Percentiles rank a stretch among this genome's conserved stretches.
Conservation (phyloP, 2,797 vertebrate species). For the Pyrrhura leucotis region DNA sequence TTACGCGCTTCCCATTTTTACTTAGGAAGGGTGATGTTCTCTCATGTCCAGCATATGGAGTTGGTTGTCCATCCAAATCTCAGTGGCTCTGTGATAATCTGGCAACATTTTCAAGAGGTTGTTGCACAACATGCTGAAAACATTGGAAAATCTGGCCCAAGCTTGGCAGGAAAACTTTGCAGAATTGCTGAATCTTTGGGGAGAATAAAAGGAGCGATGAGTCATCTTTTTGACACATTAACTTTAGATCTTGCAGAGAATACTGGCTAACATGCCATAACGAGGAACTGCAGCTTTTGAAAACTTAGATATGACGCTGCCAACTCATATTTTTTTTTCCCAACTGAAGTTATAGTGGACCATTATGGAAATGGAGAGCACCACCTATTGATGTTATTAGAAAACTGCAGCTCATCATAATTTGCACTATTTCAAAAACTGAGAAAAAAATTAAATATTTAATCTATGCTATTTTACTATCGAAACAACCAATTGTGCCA, state of each 20-base stretch:
- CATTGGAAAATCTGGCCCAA: background rate
- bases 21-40: background rate
- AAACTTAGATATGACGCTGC: fast-evolving
- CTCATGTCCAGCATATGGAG: fast-evolving
- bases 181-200: conserved; percentile 5
- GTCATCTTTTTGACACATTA: background rate
- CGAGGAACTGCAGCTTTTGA: background rate
- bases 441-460: background rate
- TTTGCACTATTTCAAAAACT: background rate
- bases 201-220: background rate
- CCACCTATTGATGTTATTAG: conserved; percentile 16
- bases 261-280: background rate
- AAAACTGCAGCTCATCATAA: background rate
- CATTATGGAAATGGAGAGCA: conserved; percentile 21
- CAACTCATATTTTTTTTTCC: background rate
- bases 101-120: background rate
- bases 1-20: background rate
- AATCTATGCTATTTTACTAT: background rate
- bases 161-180: conserved; percentile 43
- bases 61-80: background rate
- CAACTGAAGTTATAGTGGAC: background rate
- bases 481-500: background rate
- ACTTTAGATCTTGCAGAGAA: background rate
- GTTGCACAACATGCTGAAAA: background rate
- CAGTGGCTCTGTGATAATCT: background rate